Evolutionary conservation across 2,888 invertebrate genomes (phyloP), one percentile per base, ranked within the genome.

Genomic region (Andrena hattorfiana): DNA sequence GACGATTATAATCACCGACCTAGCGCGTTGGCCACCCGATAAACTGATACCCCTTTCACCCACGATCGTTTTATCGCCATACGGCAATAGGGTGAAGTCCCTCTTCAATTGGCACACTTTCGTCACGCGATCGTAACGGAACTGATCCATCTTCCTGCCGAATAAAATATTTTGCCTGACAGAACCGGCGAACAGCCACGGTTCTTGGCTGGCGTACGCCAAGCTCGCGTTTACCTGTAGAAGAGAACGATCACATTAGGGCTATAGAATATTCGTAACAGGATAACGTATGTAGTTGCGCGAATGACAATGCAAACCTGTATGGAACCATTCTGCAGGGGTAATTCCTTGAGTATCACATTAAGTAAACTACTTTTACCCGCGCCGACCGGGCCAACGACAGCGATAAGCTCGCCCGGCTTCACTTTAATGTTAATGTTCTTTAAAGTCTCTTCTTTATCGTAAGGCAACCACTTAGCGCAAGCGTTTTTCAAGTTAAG

Each of bases 151-250:
- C 83, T 96, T 95, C 90, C 95, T 96, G 0, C 99, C 99, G 94
- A 99, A 99, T 1, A 98, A 94, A 85, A 99, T 98, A 94, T 99
- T 99, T 91, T 99, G 98, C 10, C 98, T 95, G 0, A 99, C 97
- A 81, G 97, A 97, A 91, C 96, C 97, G 71, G 96, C 96, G 91
- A 97, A 97, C 0, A 97, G 93, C 98, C 98, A 99, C 0, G 98
- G 97, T 92, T 98, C 97, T 93, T 98, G 98, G 62, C 97, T 96
- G 0, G 97, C 97, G 92, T 98, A 98, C 0, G 97, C 96, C 0
- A 97, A 95, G 4, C 95, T 95, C 5, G 98, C 98, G 10, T 95
- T 95, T 10, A 98, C 95, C 83, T 94, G 62, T 1, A 35, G 10
- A 67, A 64, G 6, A 30, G n/a, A 54, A 51, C 7, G 10, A 64